Evolutionary conservation across 2,888 invertebrate species (phyloP), one percentile per base, ranked within the genome.

Genomic region (Euzophera pinguis): DNA sequence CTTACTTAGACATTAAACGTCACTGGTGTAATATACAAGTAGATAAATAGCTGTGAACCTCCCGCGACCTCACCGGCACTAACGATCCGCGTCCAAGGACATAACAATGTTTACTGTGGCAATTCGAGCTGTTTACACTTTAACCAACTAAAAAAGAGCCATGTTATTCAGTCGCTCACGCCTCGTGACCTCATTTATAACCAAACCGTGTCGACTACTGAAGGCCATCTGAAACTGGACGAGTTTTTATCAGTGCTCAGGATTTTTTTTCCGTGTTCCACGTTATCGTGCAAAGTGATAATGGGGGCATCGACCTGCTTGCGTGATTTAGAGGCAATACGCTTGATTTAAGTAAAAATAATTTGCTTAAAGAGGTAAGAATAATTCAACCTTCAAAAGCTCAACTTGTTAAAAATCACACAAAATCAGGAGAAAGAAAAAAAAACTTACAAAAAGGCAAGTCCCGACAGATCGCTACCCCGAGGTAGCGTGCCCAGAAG

Each of bases 261-360:
- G 71, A 75, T 70, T 77, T 82, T 86, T 86, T 85, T 89, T 86
- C 81, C 83, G 81, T 79, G 67, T 78, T 75, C 63, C 69, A 75
- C 73, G 76, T 81, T 86, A 89, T 88, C 88, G 77, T 74, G 66
- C 75, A 76, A 77, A 70, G 71, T 65, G 88, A 86, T 88, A 86
- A 78, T 71, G 74, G 71, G 85, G 76, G 68, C 81, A 78, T 75
- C 66, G 82, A 85, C 81, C 87, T 70, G 60, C 60, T 80, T 76
- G 76, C 80, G 75, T 81, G 79, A 81, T 78, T 73, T 70, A 73
- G 78, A 61, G 63, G 65, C 63, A 66, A 68, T 69, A 67, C 67
- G 43, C 53, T 34, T 9, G 42, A 16, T 13, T 42, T 41, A 42
- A 17, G 53, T 41, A 57, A 57, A 55, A 50, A 54, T 35, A 53